Evolutionary conservation across 2,113 vertebrate species (phyloP).

Genomic region (Pelobates fuscus): DNA sequence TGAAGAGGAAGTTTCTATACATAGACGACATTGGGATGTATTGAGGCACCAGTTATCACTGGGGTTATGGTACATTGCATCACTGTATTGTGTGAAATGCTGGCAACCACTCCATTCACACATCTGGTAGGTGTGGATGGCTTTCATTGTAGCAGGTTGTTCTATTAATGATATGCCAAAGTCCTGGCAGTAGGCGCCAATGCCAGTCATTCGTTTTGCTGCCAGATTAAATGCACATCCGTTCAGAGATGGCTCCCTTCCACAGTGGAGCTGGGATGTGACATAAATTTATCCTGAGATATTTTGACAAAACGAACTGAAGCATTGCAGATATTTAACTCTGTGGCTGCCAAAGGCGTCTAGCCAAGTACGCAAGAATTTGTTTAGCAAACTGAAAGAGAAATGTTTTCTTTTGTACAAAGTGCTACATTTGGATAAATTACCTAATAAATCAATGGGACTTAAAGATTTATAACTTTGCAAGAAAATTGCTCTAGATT

Average conservation of each 20-base stretch:
- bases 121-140: slow-evolving; percentile 78
- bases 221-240: slow-evolving; percentile 68
- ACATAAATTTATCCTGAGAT: slow-evolving; percentile 45
- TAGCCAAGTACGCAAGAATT: no score
- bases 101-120: slow-evolving; percentile 70
- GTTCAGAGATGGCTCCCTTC: slow-evolving; percentile 65
- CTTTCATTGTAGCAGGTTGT: slow-evolving; percentile 73
- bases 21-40: no score
- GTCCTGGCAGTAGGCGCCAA: slow-evolving; percentile 63
- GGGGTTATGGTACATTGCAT: slow-evolving; percentile 40
- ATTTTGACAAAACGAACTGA: slow-evolving; percentile 28
- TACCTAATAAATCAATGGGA: no score
- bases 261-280: slow-evolving; percentile 59
- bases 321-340: slow-evolving; percentile 30
- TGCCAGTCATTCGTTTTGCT: slow-evolving; percentile 67
- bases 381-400: no score
- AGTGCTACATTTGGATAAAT: no score
- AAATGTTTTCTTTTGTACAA: no score
- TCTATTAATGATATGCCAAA: slow-evolving; percentile 70
- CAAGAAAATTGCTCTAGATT: no score
- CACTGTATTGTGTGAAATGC: slow-evolving; percentile 69
- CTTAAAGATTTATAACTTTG: no score
- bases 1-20: no score
- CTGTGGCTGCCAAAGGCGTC: neutral
- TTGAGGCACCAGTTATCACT: no score